phyloP scores from a whole-genome alignment of 2,888 invertebrate species.

The Temnothorax unifasciatus region DNA sequence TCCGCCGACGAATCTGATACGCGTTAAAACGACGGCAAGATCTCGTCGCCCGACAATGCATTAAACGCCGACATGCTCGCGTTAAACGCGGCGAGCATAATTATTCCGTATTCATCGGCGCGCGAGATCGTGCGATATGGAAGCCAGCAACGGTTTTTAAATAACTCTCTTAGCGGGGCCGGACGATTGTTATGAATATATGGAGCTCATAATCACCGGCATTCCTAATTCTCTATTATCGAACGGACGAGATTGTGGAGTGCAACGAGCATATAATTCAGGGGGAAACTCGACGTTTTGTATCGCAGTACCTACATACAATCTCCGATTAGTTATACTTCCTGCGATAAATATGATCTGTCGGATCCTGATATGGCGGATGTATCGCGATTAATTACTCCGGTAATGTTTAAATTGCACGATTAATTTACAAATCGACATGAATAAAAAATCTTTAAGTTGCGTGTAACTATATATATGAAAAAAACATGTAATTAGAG shows the following conservation, averaged over 20 bases:
- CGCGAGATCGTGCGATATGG: conserved; percentile 28
- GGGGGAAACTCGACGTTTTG: background rate
- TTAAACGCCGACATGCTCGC: conserved; percentile 37
- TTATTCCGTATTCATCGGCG: conserved; percentile 37
- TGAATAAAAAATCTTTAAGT: background rate
- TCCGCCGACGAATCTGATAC: conserved; percentile 36
- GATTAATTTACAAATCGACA: background rate
- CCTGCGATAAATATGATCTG: background rate
- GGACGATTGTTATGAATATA: conserved; percentile 30
- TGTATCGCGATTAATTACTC: background rate
- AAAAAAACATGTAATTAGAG: background rate
- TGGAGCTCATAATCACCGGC: conserved; percentile 2
- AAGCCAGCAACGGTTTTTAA: conserved; percentile 36
- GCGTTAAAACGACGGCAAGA: conserved; percentile 33
- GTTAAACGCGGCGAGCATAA: conserved; percentile 36
- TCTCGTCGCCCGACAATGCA: conserved; percentile 10
- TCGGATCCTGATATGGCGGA: background rate
- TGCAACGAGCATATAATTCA: too few species aligned
- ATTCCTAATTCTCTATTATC: conserved; percentile 14
- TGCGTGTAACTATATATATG: too few species aligned
- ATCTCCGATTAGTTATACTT: background rate
- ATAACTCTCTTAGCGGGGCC: conserved; percentile 12
- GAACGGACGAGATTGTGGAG: background rate
- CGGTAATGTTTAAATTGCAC: background rate
- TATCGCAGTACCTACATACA: background rate